Base-by-base conservation (phyloP, 1,140 invertebrate species). In the Pseudomyrmex dendroicus region DNA sequence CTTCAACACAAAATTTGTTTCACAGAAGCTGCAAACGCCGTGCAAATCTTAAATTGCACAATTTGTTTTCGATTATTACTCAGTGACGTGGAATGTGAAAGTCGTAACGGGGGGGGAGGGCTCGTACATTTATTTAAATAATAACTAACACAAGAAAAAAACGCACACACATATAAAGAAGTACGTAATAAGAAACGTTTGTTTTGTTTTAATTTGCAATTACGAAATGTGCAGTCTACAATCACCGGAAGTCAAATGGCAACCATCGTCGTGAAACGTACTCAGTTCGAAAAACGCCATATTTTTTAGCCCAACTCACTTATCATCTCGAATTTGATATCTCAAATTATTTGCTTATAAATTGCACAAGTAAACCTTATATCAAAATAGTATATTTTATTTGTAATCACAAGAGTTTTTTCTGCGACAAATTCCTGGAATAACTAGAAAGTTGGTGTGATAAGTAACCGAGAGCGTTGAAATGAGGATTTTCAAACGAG, bases 301-400 rank as follows among this genome's bases (percentile, higher is more conserved):
- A 54, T 57, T 62, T 44, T 10, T 62, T 10, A 70, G 15, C 62
- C 10, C 15, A 64, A 46, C 17, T 61, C 25, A 70, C 56, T 56
- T 59, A 63, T 74, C 15, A 35, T 35, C 44, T 35, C n/a, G 13
- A 22, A 74, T 54, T 76, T 68, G 10, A 82, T 72, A 76, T 52
- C 54, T 54, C 50, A 82, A 83, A 85, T 82, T 72, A 85, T 64
- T 62, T 76, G 35, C 5, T 83, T 77, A 64, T 56, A 73, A 89
- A 83, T 89, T 83, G 78, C 86, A 86, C 78, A 84, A 88, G 62
- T 85, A 84, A 88, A 80, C 84, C 15, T 78, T 76, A 76, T 84
- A 86, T 78, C 56, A 88, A 86, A 88, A 86, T 80, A 77, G 61
- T 35, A 35, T 77, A 35, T 77, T 83, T 83, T 89, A 80, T 76